Base-by-base conservation (phyloP, 2,888 invertebrate species). In the Hetaerina titia region DNA sequence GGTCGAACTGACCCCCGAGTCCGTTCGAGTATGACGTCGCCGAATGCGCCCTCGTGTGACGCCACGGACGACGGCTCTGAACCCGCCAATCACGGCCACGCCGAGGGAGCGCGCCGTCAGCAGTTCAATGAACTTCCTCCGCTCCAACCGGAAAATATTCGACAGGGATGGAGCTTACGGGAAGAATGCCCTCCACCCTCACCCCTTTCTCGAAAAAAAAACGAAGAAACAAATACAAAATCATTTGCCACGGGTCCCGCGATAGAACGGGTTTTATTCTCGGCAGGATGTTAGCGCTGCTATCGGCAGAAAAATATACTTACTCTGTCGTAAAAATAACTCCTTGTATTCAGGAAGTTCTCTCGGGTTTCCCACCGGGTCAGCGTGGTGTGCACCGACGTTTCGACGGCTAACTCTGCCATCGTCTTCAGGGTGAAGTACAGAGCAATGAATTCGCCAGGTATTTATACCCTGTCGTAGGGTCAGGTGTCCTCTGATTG, bases 51-150 rank as follows among this genome's bases (percentile, higher is more conserved):
- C 25, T 11, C 11, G 31, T 31, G 81, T 81, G 81, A 81, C 81
- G 81, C 9, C 81, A 81, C 31, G 13, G 81, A 81, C 17, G 69
- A 69, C 69, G 69, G 13, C 60, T n/a, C 69, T 19, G 22, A 6
- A 8, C 69, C 45, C 69, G n/a, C 69, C 69, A 69, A 69, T 81
- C 81, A 81, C 81, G 25, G 19, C 81, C 31, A 2, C 25, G 25
- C 45, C 45, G 45, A 4, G 45, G 45, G 45, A 45, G 45, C 31
- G 31, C n/a, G 22, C 7, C 81, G 81, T 31, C 69, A 31, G 22
- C 25, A 31, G 81, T 81, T 81, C 81, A 25, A 81, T 81, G 81
- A 81, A 81, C 81, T 81, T 81, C 25, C 81, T 81, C 31, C 81
- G 22, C 81, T 81, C 81, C 13, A 7, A 13, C 25, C 15, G 13